phyloP scores from a whole-genome alignment of 2,888 invertebrate species.

The Caenorhabditis becei region DNA sequence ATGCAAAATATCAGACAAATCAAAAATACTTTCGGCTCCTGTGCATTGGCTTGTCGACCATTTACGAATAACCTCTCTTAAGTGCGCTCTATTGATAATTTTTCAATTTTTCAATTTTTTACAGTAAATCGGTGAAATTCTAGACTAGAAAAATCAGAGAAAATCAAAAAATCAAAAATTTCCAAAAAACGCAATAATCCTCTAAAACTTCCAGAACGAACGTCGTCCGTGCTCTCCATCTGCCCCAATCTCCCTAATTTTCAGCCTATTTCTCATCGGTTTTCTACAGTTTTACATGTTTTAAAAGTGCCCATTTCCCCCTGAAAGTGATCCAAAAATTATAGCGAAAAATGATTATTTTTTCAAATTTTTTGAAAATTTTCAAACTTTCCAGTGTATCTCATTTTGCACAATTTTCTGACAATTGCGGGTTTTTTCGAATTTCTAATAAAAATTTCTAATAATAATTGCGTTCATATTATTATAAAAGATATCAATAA shows the following conservation, averaged over 20 bases:
- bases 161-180: background rate
- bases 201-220: constrained; percentile 46
- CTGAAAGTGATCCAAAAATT: background rate
- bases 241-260: background rate
- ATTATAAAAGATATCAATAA: background rate
- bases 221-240: constrained; percentile 47
- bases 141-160: background rate
- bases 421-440: constrained; percentile 9
- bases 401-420: constrained; percentile 55
- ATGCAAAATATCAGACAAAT: too few relatives aligned
- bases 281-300: constrained; percentile 43
- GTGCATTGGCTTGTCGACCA: too few relatives aligned
- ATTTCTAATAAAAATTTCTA: background rate
- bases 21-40: too few relatives aligned
- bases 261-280: constrained; percentile 27
- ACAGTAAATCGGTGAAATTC: background rate
- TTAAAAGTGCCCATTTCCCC: constrained; percentile 42
- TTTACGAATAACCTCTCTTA: too few relatives aligned
- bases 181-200: background rate
- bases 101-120: too few relatives aligned
- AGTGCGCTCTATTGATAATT: too few relatives aligned
- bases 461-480: background rate
- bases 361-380: constrained; percentile 15
- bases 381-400: constrained; percentile 46
- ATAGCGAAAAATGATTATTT: background rate